Base-by-base conservation (phyloP, 2,113 vertebrate genomes). In the Choloepus hoffmanni region DNA sequence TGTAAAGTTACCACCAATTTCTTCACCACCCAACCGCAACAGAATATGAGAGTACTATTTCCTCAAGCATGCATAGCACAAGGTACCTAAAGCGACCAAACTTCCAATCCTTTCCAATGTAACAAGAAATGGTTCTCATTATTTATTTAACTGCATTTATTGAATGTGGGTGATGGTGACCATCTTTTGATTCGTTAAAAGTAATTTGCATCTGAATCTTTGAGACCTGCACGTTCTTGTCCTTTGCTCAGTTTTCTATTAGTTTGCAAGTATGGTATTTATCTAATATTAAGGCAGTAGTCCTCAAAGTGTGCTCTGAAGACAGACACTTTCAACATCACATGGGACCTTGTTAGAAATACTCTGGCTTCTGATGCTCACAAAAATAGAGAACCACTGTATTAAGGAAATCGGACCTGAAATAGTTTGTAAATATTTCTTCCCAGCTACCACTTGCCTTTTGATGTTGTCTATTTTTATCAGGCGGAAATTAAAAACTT, bases 11-110 rank as follows among this genome's bases (percentile, higher is more conserved):
- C 70, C 11, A 48, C 30, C 9, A 28, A 48, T 14, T 21, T 77
- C 70, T 70, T 16, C 6, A 14, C 55, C 45, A 15, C 62, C 30
- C n/a, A 2, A 0, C 2, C 15, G 11, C 3, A 9, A 3, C 0
- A 2, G 63, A 2, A 30, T 14, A 2, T 24, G 21, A 19, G 0
- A 1, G 3, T 0, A 45, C 23, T 62, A 19, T 6, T 3, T 86
- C 23, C 63, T 28, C 28, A 18, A 28, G 28, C 2, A 12, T 53
- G 58, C 24, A 2, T 14, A 33, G 13, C 16, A 26, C 5, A 4
- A 18, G 1, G 19, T 33, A 26, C 3, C 19, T 33, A 26, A 50
- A 74, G 36, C n/a, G n/a, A 7, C 55, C 19, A 58, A 19, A 21
- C 55, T 58, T 58, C 19, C 19, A 1, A 40, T 73, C 55, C 30